Percentiles rank a stretch among this genome's conserved stretches.
Conservation (phyloP, 2,113 vertebrate genomes). For the Turdus rufiventris region DNA sequence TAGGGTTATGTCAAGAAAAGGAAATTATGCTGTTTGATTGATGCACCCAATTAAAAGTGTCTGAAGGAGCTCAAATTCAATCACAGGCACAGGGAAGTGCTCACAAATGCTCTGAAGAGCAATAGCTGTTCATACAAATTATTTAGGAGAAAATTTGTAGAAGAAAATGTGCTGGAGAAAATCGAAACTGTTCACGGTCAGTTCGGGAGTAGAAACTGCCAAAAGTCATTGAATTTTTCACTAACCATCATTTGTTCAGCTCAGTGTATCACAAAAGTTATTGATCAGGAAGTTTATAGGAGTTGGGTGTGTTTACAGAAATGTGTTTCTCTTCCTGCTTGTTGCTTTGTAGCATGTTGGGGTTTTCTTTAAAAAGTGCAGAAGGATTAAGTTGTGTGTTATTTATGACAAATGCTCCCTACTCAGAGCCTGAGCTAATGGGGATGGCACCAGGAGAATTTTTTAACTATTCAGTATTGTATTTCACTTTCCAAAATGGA, state of each 20-base stretch:
- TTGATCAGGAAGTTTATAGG: not conserved
- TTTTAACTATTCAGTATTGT: not conserved
- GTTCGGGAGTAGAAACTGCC: not conserved
- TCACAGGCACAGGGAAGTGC: not conserved
- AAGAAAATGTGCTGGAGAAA: not conserved
- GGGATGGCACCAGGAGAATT: not conserved
- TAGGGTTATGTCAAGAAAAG: not conserved
- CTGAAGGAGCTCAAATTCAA: not conserved
- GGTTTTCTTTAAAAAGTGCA: not conserved
- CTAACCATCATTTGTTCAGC: not conserved
- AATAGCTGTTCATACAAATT: not conserved
- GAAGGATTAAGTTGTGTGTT: not conserved
- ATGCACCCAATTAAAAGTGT: not conserved
- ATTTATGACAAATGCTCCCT: not conserved
- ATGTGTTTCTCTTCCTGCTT: not conserved
- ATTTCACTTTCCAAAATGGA: not conserved
- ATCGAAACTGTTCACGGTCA: not conserved
- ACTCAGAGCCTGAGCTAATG: not conserved
- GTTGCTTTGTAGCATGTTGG: not conserved
- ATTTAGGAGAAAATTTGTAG: not conserved
- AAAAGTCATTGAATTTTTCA: conserved; percentile 28
- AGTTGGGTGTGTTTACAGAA: not conserved
- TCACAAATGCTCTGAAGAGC: not conserved
- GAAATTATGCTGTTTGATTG: not conserved
- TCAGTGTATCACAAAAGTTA: not conserved